These are phyloP conservation scores for Oryzias javanicus DNA, from an alignment of 2,113 vertebrate genomes.

Conservation along the genomic window DNA sequence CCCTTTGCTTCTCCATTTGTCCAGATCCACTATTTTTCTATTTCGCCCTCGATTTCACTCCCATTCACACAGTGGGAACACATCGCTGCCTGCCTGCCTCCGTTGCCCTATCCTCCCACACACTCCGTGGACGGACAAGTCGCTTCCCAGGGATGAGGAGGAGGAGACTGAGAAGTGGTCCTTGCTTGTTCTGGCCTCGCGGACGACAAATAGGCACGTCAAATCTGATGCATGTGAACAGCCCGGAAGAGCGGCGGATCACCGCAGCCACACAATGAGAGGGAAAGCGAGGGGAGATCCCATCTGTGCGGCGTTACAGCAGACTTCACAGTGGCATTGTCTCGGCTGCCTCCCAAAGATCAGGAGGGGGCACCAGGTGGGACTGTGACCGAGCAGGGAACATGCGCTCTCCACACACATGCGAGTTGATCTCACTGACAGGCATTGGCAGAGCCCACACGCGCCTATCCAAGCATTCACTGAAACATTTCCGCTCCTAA, in stretches of 20 bases:
- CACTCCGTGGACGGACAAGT: conserved; percentile 27
- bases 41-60: conserved; percentile 15
- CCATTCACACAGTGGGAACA: conserved; percentile 13
- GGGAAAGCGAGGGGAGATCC: conserved; percentile 37
- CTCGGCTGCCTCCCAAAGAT: conserved; percentile 26
- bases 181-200: conserved; percentile 40
- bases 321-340: conserved; percentile 51
- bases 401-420: conserved; percentile 14
- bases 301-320: conserved; percentile 67
- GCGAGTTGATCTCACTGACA: not conserved
- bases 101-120: conserved; percentile 19
- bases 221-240: conserved; percentile 52
- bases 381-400: conserved; percentile 23
- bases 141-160: conserved; percentile 50
- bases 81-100: conserved; percentile 13
- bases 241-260: conserved; percentile 27
- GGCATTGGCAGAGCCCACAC: conserved; percentile 2
- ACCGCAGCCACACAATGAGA: conserved; percentile 14
- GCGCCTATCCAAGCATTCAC: conserved; percentile 1
- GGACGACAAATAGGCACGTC: conserved; percentile 46
- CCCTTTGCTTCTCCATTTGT: conserved; percentile 2
- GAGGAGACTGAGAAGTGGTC: conserved; percentile 49
- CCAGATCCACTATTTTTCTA: conserved; percentile 9
- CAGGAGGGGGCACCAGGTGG: conserved; percentile 55
- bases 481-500: not conserved